Conservation (phyloP, 1,140 invertebrate species). For the Drosophila orena region DNA sequence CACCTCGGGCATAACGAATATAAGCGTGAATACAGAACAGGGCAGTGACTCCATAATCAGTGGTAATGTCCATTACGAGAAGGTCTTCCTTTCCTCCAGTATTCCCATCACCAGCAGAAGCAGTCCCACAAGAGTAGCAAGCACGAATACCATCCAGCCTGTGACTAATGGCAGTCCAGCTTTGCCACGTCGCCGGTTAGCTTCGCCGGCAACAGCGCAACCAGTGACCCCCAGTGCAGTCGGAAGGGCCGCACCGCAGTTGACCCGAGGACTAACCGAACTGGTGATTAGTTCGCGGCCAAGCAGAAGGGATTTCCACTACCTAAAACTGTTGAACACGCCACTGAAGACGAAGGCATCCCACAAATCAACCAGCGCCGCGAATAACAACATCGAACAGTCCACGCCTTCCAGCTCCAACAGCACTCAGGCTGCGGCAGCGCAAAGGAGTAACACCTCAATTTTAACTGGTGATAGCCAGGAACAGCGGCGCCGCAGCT, state of each 20-base stretch:
- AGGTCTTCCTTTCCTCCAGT: constrained; percentile 78
- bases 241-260: constrained; percentile 37
- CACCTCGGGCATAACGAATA: constrained; percentile 77
- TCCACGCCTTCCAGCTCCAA: constrained; percentile 25
- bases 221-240: constrained; percentile 14
- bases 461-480: constrained; percentile 44
- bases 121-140: constrained; percentile 14
- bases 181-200: constrained; percentile 48
- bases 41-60: constrained; percentile 57
- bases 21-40: constrained; percentile 74
- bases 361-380: constrained; percentile 30
- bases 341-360: constrained; percentile 55
- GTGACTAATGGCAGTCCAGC: constrained; percentile 55
- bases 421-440: constrained; percentile 8
- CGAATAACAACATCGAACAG: constrained; percentile 71
- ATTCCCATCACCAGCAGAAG: constrained; percentile 54
- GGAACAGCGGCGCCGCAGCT: constrained; percentile 83
- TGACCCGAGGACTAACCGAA: constrained; percentile 80
- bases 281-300: constrained; percentile 79
- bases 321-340: constrained; percentile 62
- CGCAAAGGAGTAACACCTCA: constrained; percentile 23
- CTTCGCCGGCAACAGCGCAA: constrained; percentile 12
- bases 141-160: constrained; percentile 21
- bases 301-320: constrained; percentile 77
- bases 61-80: constrained; percentile 79